These are phyloP conservation scores for Parnassius smintheus DNA, from an alignment of 2,888 invertebrate species.

Conservation along the genomic window DNA sequence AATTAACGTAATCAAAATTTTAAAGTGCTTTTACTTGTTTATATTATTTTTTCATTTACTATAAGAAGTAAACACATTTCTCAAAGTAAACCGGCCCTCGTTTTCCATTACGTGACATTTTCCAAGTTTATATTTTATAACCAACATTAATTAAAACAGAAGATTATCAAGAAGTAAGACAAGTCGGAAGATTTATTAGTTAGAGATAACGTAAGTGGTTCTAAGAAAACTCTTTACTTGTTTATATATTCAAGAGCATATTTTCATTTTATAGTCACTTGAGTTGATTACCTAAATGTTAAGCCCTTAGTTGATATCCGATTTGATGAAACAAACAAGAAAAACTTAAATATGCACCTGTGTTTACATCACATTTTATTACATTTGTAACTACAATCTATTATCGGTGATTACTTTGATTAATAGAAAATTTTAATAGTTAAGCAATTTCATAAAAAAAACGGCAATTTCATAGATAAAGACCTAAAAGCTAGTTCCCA, in stretches of 20 bases:
- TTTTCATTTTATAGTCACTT: conserved; percentile 5
- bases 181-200: conserved; percentile 19
- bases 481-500: too few species aligned
- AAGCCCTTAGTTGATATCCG: not conserved
- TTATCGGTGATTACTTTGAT: too few species aligned
- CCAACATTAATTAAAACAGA: conserved; percentile 23
- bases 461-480: too few species aligned
- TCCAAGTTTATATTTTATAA: conserved; percentile 19
- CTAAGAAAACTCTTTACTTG: conserved; percentile 22
- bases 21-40: too few species aligned
- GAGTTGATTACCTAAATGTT: conserved; percentile 9
- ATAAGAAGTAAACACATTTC: not conserved
- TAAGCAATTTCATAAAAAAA: too few species aligned
- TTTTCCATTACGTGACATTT: conserved; percentile 5
- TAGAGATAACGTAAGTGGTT: conserved; percentile 18
- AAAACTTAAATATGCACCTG: too few species aligned
- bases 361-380: too few species aligned
- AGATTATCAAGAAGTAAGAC: conserved; percentile 15
- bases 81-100: not conserved
- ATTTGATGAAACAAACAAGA: too few species aligned
- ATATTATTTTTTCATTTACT: too few species aligned
- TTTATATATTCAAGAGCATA: conserved; percentile 4
- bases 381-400: too few species aligned
- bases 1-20: too few species aligned
- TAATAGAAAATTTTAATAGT: too few species aligned